phyloP scores from a whole-genome alignment of 2,888 invertebrate species.

The Holacanthella duospinosa region DNA sequence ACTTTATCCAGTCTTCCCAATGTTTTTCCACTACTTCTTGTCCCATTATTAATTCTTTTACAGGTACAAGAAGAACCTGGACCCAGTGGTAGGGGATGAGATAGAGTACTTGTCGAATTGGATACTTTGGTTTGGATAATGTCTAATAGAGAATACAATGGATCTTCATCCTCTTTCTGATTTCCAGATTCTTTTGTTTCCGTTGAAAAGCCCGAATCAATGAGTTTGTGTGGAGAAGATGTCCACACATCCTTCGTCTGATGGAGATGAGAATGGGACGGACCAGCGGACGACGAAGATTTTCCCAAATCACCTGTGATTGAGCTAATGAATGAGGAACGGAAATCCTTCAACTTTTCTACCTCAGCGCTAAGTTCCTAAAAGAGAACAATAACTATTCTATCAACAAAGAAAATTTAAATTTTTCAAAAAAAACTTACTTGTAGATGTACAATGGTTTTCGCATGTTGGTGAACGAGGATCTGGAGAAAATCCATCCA shows the following conservation, averaged over 20 bases:
- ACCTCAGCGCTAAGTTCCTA: constrained; percentile 27
- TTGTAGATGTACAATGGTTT: constrained; percentile 36
- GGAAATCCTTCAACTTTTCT: constrained; percentile 27
- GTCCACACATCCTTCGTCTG: constrained; percentile 10
- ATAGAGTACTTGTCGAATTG: constrained; percentile 8
- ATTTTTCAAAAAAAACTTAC: constrained; percentile 16
- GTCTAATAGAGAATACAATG: constrained; percentile 33
- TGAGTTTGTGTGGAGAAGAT: constrained; percentile 14
- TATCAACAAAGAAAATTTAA: not conserved
- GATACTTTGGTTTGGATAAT: constrained; percentile 34
- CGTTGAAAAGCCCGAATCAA: constrained; percentile 32
- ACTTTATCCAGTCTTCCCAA: constrained; percentile 28
- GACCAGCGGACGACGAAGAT: constrained; percentile 2
- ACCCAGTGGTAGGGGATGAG: not conserved
- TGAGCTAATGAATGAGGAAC: constrained; percentile 27
- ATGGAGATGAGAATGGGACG: constrained; percentile 3
- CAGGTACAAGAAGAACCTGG: not conserved
- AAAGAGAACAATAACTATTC: not conserved
- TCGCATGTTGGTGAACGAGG: constrained; percentile 37
- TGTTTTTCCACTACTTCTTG: constrained; percentile 5
- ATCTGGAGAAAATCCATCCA: constrained; percentile 36
- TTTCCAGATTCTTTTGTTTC: constrained; percentile 32
- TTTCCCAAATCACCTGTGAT: constrained; percentile 11
- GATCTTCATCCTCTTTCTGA: constrained; percentile 34
- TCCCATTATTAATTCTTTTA: constrained; percentile 7